Evolutionary conservation across 2,888 invertebrate species (phyloP).

Genomic region (Phyllotreta cruciferae): DNA sequence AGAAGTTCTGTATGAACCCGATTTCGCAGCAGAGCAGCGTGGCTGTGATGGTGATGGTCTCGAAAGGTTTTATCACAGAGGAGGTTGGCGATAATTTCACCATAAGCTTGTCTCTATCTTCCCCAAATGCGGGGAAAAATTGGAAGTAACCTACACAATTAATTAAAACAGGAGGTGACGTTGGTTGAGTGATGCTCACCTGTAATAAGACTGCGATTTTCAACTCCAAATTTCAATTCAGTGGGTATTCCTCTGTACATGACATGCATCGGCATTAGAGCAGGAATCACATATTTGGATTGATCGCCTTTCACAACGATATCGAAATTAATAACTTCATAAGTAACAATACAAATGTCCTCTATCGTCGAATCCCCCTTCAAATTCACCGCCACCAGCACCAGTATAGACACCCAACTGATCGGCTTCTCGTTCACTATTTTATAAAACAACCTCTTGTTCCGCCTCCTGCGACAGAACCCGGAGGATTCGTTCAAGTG

Average conservation of each 20-base stretch:
- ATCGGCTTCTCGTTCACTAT: slow-evolving; percentile 36
- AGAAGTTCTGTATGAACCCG: slow-evolving; percentile 56
- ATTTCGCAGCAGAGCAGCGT: slow-evolving; percentile 49
- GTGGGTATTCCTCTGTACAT: slow-evolving; percentile 51
- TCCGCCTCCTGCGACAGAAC: slow-evolving; percentile 16
- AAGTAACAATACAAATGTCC: slow-evolving; percentile 49
- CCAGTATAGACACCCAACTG: slow-evolving; percentile 46
- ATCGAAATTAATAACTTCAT: slow-evolving; percentile 48
- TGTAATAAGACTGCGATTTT: slow-evolving; percentile 50
- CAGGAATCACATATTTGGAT: slow-evolving; percentile 43
- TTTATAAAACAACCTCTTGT: slow-evolving; percentile 35
- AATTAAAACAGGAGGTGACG: not conserved
- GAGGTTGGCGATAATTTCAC: slow-evolving; percentile 50
- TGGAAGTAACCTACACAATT: slow-evolving; percentile 45
- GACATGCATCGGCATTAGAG: slow-evolving; percentile 51
- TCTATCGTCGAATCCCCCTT: slow-evolving; percentile 32
- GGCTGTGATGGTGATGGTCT: slow-evolving; percentile 46
- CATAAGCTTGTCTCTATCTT: slow-evolving; percentile 48
- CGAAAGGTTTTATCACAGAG: slow-evolving; percentile 48
- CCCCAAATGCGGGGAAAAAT: slow-evolving; percentile 50
- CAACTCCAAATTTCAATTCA: slow-evolving; percentile 48
- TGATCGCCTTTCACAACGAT: slow-evolving; percentile 48
- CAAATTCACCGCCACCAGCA: slow-evolving; percentile 40
- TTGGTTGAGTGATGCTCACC: slow-evolving; percentile 24
- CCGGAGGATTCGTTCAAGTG: slow-evolving; percentile 32